Base-by-base conservation (phyloP, 2,888 invertebrate species). In the Rhorus exstirpatorius region DNA sequence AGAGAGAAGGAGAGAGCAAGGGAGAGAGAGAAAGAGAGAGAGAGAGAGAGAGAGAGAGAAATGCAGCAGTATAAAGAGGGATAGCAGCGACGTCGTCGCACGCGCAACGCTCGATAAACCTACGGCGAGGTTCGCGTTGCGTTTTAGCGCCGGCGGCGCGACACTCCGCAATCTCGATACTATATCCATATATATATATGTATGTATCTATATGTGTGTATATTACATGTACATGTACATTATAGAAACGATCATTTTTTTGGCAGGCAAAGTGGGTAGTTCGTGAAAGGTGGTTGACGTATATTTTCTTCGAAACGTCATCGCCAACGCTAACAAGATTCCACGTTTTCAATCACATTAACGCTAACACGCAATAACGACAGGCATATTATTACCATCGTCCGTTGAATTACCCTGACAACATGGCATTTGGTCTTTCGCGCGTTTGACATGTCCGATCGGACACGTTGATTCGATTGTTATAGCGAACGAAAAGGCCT, bases 91-190 rank as follows among this genome's bases (percentile, higher is more conserved):
- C 86, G 85, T 86, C 88, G 89, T 81, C 68, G 82, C 83, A 84
- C 83, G 87, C 89, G 75, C 75, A 63, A 75, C 75, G 90, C 88
- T 91, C 91, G 88, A 91, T 90, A 91, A 90, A 89, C 86, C 88
- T 83, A 83, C 87, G 81, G n/a, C 41, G 72, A 70, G 49, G 44
- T 65, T 49, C 60, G 76, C 81, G 78, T 79, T 84, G 77, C 74
- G 65, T 87, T 88, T 86, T 87, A 86, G 89, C 88, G 87, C 87
- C 90, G 90, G 87, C 89, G 90, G 79, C 72, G 68, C 53, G 38
- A 58, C 68, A 51, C 44, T 53, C 44, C 14, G 31, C 61, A 24
- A 60, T 60, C 63, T 63, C 65, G 44, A 65, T 51, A 38, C 26
- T 65, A 26, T 65, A 17, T 58, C 24, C 55, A 38, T 24, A 41